Evolutionary conservation across 2,113 vertebrate species (phyloP).

Genomic region (Clarias macrocephalus): DNA sequence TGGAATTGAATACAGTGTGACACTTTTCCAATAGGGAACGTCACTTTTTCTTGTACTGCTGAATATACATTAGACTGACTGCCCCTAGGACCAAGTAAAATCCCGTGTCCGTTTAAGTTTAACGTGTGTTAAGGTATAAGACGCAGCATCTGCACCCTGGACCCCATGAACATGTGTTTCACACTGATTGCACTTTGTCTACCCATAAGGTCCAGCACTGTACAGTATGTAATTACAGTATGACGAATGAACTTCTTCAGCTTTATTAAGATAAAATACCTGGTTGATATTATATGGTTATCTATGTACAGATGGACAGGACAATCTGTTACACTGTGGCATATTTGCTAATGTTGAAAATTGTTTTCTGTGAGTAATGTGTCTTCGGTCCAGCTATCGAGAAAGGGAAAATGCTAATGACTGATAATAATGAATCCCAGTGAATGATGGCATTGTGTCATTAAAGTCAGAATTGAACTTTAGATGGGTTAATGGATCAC

Average conservation of each 20-base stretch:
- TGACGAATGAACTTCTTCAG: slow-evolving; percentile 10
- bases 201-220: not conserved
- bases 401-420: slow-evolving; percentile 3
- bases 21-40: slow-evolving; percentile 71
- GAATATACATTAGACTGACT: slow-evolving; percentile 69
- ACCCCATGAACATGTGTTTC: slow-evolving; percentile 11
- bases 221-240: not conserved
- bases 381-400: not conserved
- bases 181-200: slow-evolving; percentile 24
- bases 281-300: not conserved
- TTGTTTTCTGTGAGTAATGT: not conserved
- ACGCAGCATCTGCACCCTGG: slow-evolving; percentile 22
- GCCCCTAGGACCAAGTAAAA: slow-evolving; percentile 55
- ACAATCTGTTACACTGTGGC: not conserved
- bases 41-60: slow-evolving; percentile 70
- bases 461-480: slow-evolving; percentile 26
- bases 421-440: not conserved
- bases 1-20: slow-evolving; percentile 68
- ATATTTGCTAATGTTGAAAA: not conserved
- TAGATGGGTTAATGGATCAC: slow-evolving; percentile 37
- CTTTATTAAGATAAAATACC: not conserved
- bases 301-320: not conserved
- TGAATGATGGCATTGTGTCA: slow-evolving; percentile 22
- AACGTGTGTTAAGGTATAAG: slow-evolving; percentile 35
- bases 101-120: slow-evolving; percentile 39